These are phyloP conservation scores for Psix sp. DNA, from an alignment of 1,140 invertebrate species.

Conservation along the genomic window DNA sequence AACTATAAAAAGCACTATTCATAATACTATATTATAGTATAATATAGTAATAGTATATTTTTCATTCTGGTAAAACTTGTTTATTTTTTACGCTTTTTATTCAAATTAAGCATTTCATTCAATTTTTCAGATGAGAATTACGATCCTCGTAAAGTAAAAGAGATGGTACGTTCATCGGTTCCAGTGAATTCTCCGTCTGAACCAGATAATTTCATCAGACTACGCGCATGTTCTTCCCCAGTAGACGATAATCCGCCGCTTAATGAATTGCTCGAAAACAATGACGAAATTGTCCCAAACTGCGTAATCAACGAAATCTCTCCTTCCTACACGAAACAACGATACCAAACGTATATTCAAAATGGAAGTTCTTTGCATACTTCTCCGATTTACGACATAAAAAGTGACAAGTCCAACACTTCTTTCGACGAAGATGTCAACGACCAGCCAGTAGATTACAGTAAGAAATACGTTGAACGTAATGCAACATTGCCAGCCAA, in stretches of 20 bases:
- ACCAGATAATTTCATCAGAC: slow-evolving; percentile 29
- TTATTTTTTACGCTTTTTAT: neutral
- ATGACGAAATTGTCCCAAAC: neutral
- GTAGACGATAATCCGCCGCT: slow-evolving; percentile 46
- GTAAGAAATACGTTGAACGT: slow-evolving; percentile 68
- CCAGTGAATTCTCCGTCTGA: slow-evolving; percentile 52
- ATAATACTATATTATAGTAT: too few relatives aligned
- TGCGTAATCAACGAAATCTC: slow-evolving; percentile 39
- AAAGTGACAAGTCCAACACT: slow-evolving; percentile 29
- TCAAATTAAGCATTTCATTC: neutral
- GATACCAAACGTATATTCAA: slow-evolving; percentile 38
- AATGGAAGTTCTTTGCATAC: slow-evolving; percentile 28
- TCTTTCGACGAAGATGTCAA: slow-evolving; percentile 63
- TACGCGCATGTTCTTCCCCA: slow-evolving; percentile 48
- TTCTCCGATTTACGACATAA: slow-evolving; percentile 32
- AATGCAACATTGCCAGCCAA: slow-evolving; percentile 48
- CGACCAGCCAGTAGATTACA: slow-evolving; percentile 70
- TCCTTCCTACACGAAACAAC: slow-evolving; percentile 37
- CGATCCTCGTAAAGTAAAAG: slow-evolving; percentile 34
- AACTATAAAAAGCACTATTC: too few relatives aligned
- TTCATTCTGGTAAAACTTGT: too few relatives aligned
- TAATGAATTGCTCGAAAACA: slow-evolving; percentile 42
- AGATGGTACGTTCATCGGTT: slow-evolving; percentile 16
- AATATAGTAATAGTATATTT: too few relatives aligned
- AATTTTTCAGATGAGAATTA: slow-evolving; percentile 52